Conservation (phyloP, 2,888 invertebrate species). For the Lasius fuliginosus region DNA sequence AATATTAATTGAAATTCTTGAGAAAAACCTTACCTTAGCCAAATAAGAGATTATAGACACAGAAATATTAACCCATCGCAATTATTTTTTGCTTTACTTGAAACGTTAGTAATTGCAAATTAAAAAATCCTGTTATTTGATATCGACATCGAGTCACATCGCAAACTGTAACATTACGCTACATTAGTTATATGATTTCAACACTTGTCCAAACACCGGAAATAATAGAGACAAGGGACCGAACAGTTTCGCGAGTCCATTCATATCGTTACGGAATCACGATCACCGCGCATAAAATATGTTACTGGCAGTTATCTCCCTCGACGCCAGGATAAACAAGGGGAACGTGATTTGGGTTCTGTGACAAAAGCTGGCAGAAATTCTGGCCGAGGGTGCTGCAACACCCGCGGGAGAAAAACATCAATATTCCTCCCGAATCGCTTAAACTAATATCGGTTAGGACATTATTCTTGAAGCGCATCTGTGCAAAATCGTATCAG, state of each 20-base stretch:
- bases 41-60: background rate
- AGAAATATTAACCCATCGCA: background rate
- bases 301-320: conserved; percentile 69
- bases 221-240: conserved; percentile 59
- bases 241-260: conserved; percentile 64
- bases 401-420: conserved; percentile 35
- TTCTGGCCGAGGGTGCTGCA: conserved; percentile 21
- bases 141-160: too few species aligned
- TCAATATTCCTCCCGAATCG: conserved; percentile 23
- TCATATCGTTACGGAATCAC: conserved; percentile 67
- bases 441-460: conserved; percentile 30
- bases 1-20: background rate
- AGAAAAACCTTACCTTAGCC: background rate
- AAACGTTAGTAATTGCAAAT: too few species aligned
- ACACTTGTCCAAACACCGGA: conserved; percentile 67
- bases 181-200: conserved; percentile 42
- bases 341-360: conserved; percentile 73
- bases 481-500: conserved; percentile 47
- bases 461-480: conserved; percentile 23
- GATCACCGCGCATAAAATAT: conserved; percentile 60
- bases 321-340: conserved; percentile 66
- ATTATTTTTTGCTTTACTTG: background rate
- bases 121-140: background rate
- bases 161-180: background rate
- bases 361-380: conserved; percentile 51